Evolutionary conservation across 2,113 vertebrate species (phyloP).

Genomic region (Deroptyus accipitrinus): DNA sequence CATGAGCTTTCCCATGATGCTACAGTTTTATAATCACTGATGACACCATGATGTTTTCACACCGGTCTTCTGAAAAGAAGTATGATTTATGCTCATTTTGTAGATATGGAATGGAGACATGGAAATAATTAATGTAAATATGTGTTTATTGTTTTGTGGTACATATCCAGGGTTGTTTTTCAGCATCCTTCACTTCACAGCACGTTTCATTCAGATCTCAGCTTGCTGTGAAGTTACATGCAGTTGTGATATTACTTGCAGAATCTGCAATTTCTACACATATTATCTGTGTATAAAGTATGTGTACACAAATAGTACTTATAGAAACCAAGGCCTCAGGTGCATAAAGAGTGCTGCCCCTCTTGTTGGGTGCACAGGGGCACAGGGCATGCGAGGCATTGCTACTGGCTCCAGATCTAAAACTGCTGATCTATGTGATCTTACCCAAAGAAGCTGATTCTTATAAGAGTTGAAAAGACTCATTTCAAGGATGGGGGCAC

Average conservation of each 20-base stretch:
- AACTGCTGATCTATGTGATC: neutral
- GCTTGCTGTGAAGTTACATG: neutral
- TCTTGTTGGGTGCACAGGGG: accelerated
- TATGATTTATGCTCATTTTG: neutral
- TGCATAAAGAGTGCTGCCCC: neutral
- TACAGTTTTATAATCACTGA: neutral
- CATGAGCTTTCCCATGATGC: neutral
- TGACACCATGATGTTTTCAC: neutral
- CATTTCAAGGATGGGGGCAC: neutral
- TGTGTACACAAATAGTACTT: neutral
- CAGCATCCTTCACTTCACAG: neutral
- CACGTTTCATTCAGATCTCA: neutral
- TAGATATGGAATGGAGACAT: neutral
- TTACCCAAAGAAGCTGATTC: neutral
- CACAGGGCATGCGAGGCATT: neutral
- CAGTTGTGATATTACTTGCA: neutral
- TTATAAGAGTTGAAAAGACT: neutral
- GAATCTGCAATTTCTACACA: neutral
- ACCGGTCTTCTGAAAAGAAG: neutral
- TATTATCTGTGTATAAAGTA: neutral
- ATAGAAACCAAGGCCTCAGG: accelerated
- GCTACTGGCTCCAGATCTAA: neutral
- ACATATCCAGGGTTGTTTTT: neutral
- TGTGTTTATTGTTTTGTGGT: neutral
- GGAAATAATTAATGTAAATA: neutral